Evolutionary conservation across 2,797 vertebrate genomes (phyloP), one percentile per base, ranked within the genome.

Genomic region (Dryobates pubescens): DNA sequence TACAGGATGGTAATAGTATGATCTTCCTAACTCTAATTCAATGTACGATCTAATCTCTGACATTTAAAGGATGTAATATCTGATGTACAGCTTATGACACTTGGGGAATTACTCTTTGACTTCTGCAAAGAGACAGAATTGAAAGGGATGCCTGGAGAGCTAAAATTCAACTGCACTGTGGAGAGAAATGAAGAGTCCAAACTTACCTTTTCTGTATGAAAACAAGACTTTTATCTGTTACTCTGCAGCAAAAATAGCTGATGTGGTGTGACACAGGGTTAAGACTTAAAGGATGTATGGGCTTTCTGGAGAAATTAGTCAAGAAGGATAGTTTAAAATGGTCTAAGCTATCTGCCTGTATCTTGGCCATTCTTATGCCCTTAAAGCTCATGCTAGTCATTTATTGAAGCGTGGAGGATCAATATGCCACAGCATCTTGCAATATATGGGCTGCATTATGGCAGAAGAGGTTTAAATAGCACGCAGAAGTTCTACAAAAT

Each of bases 401-500:
- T 58, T 59, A 47, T 5, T 90, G 62, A 71, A 82, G 65, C 6
- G 9, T 68, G 15, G 11, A 80, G 32, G 62, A 77, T 74, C 38
- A 86, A 76, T 64, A 27, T 34, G 24, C 10, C 61, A 36, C 34
- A 53, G 24, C 56, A 23, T 64, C 34, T 38, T 68, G 43, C 10
- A 76, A 17, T 30, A 57, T 27, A 36, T 18, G 24, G 64, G 45
- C 53, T 84, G 24, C 53, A 45, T 71, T 51, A 71, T 58, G 49
- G 64, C 61, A 71, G 4, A 73, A 54, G 45, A 2, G 5, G 9
- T 57, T 86, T 54, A 81, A 70, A 59, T 4, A 81, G 3, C 14
- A 20, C 0, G 0, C 2, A 9, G 34, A 36, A 17, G 68, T 20
- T 54, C 26, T 32, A 3, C 13, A 26, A 30, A 79, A 79, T 8